Evolutionary conservation across 37 sponge, comb jelly and placozoan genomes (phyloP), one percentile per base, ranked within the genome.

Genomic region (Ephydatia muelleri): DNA sequence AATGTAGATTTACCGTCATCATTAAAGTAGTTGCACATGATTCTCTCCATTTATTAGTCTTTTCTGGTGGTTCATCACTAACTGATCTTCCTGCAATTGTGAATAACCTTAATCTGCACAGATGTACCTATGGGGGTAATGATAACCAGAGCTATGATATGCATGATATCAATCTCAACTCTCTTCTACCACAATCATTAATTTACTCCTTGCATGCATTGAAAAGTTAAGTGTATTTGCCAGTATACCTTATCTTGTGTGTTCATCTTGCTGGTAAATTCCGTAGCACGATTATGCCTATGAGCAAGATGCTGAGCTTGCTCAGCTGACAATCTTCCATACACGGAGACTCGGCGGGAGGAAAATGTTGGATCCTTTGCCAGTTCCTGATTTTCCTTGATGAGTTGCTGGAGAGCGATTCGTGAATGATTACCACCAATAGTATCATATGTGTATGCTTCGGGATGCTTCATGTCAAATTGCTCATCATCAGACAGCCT

Each of bases 391-490:
- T 43, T 43, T 32, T 74, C 78, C 9, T 4, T 31, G 31, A 80
- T 19, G 14, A 71, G 72, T 48, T 73, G 75, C 5, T 16, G 32
- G 1, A 83, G 75, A 34, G 83, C 83, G 16, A 31, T 29, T 30
- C 83, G 39, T 27, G 83, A 83, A 36, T 83, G 25, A 36, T 83
- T 83, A 3, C 83, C 83, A 19, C 83, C 83, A 33, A 83, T 27
- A 19, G 75, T 73, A 31, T 83, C 83, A 57, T 83, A 83, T 9
- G 11, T 73, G 75, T 83, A 83, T 73, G 75, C 83, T 38, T 83
- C 83, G 21, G 75, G 75, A 47, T 74, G 75, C 25, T 65, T 14
- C 8, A 27, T 28, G 36, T 83, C 83, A 73, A 74, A 83, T 31
- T 57, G 25, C 26, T 83, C 75, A 25, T 38, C 80, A 30, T 80